Evolutionary conservation across 2,113 vertebrate genomes (phyloP), one percentile per base, ranked within the genome.

Genomic region (Hystrix cristata): DNA sequence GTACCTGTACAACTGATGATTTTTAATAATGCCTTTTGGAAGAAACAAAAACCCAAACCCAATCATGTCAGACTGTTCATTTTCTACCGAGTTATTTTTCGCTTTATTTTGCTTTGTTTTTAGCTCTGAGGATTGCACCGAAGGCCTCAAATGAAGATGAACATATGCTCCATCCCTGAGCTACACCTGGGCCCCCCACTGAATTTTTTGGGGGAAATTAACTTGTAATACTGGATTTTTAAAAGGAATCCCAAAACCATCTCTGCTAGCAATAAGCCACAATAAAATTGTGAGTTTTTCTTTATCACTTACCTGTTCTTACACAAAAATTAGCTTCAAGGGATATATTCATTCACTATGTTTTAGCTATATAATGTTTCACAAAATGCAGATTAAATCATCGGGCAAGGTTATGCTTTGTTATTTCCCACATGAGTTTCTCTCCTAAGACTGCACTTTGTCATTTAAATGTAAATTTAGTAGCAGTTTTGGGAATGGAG

Each of bases 321-420:
- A 67, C 16, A 85, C 31, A 53, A 53, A 93, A 95, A 71, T 64
- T 80, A 87, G 76, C 96, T 98, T 91, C 16, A 90, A 95, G 93
- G 93, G 34, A 0, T 3, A 10, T 51, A 62, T 21, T 31, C 21
- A 78, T 10, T 80, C 93, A 85, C 90, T 94, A 92, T 31, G 95
- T 93, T 96, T 95, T 53, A 88, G 34, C 59, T 81, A 15, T 85
- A 96, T 67, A 92, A 78, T 91, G 81, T 31, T 64, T 34, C 25
- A 67, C 34, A 95, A 90, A 96, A 86, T 43, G 59, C 14, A 60
- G 62, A 97, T 81, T 95, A 81, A 82, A 38, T 34, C 46, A 80
- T 95, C 67, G 43, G 71, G 0, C 31, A 13, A 84, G 91, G 31
- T 29, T 23, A 7, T 72, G 23, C 0, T 29, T 94, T 94, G 72